Conservation (phyloP, 1,140 invertebrate species). For the Thrips palmi region DNA sequence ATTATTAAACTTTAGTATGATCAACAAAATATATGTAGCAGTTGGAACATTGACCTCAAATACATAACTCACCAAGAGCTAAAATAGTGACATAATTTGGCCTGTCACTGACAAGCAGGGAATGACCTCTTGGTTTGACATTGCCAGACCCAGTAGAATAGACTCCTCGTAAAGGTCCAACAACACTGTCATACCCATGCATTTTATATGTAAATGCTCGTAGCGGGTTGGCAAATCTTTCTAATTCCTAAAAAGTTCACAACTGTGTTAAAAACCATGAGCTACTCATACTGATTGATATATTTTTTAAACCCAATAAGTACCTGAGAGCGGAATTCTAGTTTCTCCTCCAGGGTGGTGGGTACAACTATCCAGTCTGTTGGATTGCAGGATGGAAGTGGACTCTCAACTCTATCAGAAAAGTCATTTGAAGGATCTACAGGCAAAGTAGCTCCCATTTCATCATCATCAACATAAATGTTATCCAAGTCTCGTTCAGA, state of each 20-base stretch:
- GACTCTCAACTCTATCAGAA: no score
- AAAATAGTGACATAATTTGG: constrained; percentile 85
- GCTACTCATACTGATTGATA: no score
- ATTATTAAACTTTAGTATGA: background rate
- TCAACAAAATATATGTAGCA: background rate
- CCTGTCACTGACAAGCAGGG: constrained; percentile 58
- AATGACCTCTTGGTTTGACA: constrained; percentile 62
- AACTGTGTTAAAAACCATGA: constrained; percentile 9
- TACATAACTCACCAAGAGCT: constrained; percentile 36
- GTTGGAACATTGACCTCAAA: background rate
- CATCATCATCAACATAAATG: constrained; percentile 20
- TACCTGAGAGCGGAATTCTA: no score
- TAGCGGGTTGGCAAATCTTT: constrained; percentile 65
- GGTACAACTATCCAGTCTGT: constrained; percentile 10
- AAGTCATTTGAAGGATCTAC: no score
- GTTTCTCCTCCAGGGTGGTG: constrained; percentile 10
- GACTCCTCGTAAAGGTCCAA: constrained; percentile 78
- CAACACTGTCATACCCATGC: constrained; percentile 72
- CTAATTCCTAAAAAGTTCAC: constrained; percentile 32
- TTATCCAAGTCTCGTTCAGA: no score
- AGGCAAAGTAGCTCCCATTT: no score
- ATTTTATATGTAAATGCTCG: constrained; percentile 68
- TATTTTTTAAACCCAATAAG: no score
- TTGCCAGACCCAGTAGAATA: constrained; percentile 35
- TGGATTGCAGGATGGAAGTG: no score